Evolutionary conservation across 2,888 invertebrate species (phyloP).

Genomic region (Iselma pallidipennis): DNA sequence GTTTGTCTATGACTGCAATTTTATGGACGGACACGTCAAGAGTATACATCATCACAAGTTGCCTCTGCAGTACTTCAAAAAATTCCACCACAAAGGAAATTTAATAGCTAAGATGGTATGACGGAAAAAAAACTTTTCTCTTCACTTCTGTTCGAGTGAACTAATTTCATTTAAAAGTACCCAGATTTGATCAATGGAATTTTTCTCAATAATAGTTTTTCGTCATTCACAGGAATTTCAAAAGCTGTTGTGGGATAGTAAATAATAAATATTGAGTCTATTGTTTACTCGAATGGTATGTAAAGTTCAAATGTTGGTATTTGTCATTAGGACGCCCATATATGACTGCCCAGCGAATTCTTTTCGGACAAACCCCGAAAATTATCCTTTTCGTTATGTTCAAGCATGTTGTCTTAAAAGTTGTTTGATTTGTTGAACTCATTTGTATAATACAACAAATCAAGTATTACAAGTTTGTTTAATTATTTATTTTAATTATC

Average conservation of each 20-base stretch:
- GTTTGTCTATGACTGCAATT: conserved; percentile 28
- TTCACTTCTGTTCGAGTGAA: background rate
- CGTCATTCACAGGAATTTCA: background rate
- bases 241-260: background rate
- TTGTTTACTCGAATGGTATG: background rate
- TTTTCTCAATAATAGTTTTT: no score
- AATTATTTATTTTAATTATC: background rate
- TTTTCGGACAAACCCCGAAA: background rate
- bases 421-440: background rate
- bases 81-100: background rate
- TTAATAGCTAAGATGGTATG: background rate
- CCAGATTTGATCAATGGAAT: no score
- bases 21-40: conserved; percentile 23
- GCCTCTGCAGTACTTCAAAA: background rate
- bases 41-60: conserved; percentile 30
- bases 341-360: background rate
- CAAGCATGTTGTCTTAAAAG: background rate
- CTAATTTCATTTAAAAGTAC: background rate
- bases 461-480: background rate
- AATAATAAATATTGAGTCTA: background rate
- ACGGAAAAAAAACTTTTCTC: no score
- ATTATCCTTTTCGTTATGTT: background rate
- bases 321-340: background rate
- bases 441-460: background rate
- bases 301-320: background rate